Evolutionary conservation across 2,113 vertebrate species (phyloP).

Genomic region (Microcebus lehilahytsara): DNA sequence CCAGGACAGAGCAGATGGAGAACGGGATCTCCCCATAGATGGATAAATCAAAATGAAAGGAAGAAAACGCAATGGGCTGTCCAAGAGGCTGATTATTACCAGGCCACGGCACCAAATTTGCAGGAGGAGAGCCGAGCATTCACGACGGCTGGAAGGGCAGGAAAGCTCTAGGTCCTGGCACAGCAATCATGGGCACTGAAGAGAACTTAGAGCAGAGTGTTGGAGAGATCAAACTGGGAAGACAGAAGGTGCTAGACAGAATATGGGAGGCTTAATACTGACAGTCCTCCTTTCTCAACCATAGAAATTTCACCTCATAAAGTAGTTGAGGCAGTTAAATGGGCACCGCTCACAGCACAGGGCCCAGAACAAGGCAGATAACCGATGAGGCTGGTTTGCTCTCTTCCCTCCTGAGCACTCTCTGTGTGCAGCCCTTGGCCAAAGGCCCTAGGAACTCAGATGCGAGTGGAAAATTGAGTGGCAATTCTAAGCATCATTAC

Average conservation of each 20-base stretch:
- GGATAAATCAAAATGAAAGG: neutral
- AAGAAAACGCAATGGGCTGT: neutral
- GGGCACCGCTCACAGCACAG: too few relatives aligned
- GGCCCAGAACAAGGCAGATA: neutral
- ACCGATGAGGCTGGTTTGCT: too few relatives aligned
- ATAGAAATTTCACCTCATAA: neutral
- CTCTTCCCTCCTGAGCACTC: neutral
- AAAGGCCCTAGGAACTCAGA: neutral
- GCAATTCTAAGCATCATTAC: neutral
- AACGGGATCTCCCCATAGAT: neutral
- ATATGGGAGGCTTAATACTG: neutral
- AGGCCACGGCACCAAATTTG: neutral
- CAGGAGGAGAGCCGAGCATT: neutral
- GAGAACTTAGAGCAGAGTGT: neutral
- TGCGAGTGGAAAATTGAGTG: neutral
- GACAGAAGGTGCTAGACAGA: neutral
- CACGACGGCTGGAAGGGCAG: neutral
- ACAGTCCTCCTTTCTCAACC: neutral
- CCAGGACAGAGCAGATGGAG: neutral
- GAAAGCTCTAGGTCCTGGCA: neutral
- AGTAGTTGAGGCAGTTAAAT: neutral
- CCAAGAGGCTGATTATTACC: neutral
- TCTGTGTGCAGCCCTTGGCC: neutral
- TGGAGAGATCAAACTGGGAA: neutral
- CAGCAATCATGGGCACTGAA: neutral